A percentile compares a stretch with the other conserved stretches of the same genome.
Conservation (phyloP, 2,113 vertebrate genomes). For the Trichechus manatus region DNA sequence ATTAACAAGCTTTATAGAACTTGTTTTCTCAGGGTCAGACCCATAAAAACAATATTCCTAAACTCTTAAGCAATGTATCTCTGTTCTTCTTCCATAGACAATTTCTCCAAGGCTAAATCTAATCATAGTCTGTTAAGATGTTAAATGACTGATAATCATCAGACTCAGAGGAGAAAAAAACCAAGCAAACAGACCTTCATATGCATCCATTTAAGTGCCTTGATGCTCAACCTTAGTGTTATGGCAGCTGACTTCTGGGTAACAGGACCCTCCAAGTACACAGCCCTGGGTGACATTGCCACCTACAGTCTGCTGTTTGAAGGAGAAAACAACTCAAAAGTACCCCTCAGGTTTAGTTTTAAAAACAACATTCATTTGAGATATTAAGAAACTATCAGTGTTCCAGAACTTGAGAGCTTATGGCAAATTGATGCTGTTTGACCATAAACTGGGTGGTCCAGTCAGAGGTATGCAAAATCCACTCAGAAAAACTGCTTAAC, state of each 20-base stretch:
- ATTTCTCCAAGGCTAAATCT: not conserved
- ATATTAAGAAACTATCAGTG: not conserved
- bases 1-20: not conserved
- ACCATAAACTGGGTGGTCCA: not conserved
- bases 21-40: not conserved
- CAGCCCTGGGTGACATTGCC: not conserved
- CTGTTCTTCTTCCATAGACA: not conserved
- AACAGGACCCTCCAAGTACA: not conserved
- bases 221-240: not conserved
- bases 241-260: not conserved
- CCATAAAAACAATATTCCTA: conserved; percentile 1
- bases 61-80: not conserved
- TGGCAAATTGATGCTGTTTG: not conserved
- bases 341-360: not conserved
- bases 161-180: not conserved
- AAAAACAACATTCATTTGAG: not conserved
- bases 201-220: not conserved
- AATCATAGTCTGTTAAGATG: not conserved
- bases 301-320: conserved; percentile 40
- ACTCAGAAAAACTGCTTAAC: not conserved
- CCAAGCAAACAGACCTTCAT: not conserved
- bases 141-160: not conserved
- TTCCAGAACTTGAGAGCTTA: not conserved
- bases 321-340: not conserved
- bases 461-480: not conserved